Evolutionary conservation across 2,888 invertebrate species (phyloP), one percentile per base, ranked within the genome.

Genomic region (Smittia aterrima): DNA sequence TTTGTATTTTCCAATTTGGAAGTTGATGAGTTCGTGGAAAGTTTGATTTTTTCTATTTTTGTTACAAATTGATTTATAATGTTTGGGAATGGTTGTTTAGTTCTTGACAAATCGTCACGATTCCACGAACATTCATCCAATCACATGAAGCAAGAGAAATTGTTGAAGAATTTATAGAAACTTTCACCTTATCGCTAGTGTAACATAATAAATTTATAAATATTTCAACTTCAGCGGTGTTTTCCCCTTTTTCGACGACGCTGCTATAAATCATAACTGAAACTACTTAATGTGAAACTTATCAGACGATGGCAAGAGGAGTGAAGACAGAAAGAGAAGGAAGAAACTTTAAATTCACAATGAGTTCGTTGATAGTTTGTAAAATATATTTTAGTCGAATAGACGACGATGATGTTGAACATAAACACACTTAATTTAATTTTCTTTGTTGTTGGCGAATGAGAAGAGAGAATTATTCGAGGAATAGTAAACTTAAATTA

Each of bases 351-450:
- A 47, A 47, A 16, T 47, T 47, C 11, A 47, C 16, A 16, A 47
- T 47, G 47, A 47, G 47, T n/a, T n/a, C 11, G 47, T 47, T 47
- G 32, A 32, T 32, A 32, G 32, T 32, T 47, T 47, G 47, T 47
- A n/a, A 16, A n/a, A 47, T n/a, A 47, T 47, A 47, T n/a, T 47
- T 47, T 47, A 47, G n/a, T 58, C 18, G 13, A 20, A 58, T 6
- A 58, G 32, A 24, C 16, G 58, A 24, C n/a, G 18, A 22, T 58
- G 58, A 18, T 58, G 58, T 16, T 58, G 58, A 53, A 53, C n/a
- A 53, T 53, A 58, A 58, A 58, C 24, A 22, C 9, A 58, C 58
- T 58, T 22, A 58, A 58, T 22, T 58, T 58, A 58, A n/a, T 16
- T 47, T 16, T 16, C 11, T 47, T 47, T 16, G 16, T 47, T 47